phyloP scores from a whole-genome alignment of 1,140 invertebrate species.

The Drosophila hydei region DNA sequence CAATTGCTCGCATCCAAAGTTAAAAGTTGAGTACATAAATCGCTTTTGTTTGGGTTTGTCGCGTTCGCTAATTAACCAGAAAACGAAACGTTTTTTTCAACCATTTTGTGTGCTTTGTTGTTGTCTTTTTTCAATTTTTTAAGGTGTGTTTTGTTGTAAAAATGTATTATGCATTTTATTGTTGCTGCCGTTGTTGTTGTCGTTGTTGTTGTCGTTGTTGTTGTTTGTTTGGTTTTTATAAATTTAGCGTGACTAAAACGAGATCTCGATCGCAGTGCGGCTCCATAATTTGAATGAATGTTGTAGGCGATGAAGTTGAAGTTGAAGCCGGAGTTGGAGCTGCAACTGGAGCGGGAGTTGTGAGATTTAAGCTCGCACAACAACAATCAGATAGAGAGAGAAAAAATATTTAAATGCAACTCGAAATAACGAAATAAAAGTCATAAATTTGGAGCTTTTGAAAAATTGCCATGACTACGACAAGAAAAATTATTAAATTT shows the following conservation, averaged over 20 bases:
- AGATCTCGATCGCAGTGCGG: slow-evolving; percentile 75
- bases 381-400: slow-evolving; percentile 32
- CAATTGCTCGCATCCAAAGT: slow-evolving; percentile 22
- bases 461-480: slow-evolving; percentile 55
- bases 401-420: slow-evolving; percentile 38
- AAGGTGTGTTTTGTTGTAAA: no score
- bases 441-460: slow-evolving; percentile 75
- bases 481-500: slow-evolving; percentile 63
- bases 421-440: slow-evolving; percentile 46
- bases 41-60: slow-evolving; percentile 74
- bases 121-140: no score
- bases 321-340: slow-evolving; percentile 17
- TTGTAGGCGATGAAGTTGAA: slow-evolving; percentile 69
- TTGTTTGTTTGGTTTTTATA: slow-evolving; percentile 51
- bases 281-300: slow-evolving; percentile 82
- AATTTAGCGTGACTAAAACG: slow-evolving; percentile 81
- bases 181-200: no score
- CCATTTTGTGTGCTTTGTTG: no score
- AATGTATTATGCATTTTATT: no score
- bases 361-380: slow-evolving; percentile 27
- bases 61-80: slow-evolving; percentile 75
- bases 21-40: slow-evolving; percentile 60
- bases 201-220: slow-evolving; percentile 28
- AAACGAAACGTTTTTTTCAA: slow-evolving; percentile 44
- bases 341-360: slow-evolving; percentile 3